Evolutionary conservation across 2,797 vertebrate species (phyloP).

Genomic region (Argentina silus): DNA sequence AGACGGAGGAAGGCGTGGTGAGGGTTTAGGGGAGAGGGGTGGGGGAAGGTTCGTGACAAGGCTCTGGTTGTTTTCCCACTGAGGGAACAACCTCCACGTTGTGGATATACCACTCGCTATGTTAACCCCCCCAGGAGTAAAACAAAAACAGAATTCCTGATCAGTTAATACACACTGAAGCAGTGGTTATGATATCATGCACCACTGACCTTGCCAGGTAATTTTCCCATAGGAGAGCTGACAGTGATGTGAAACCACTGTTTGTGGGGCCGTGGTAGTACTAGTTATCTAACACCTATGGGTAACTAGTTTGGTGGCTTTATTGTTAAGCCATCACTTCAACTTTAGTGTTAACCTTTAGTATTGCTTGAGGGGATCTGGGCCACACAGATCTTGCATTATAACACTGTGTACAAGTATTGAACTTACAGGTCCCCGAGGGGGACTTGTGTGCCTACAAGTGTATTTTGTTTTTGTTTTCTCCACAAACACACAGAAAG

Average conservation of each 20-base stretch:
- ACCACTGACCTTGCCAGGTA: background rate
- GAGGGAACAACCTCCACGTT: slow-evolving; percentile 69
- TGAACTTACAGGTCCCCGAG: background rate
- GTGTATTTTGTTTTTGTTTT: slow-evolving; percentile 3
- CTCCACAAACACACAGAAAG: background rate
- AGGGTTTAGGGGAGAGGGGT: slow-evolving; percentile 15
- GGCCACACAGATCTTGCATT: background rate
- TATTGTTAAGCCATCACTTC: too few species aligned
- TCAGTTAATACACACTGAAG: background rate
- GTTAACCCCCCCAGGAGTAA: slow-evolving; percentile 15
- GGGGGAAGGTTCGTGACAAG: slow-evolving; percentile 59
- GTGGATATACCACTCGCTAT: slow-evolving; percentile 42
- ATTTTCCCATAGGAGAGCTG: background rate
- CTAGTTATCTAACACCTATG: too few species aligned
- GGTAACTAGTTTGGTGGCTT: too few species aligned
- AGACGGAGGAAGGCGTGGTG: slow-evolving; percentile 60
- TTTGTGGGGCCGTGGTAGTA: too few species aligned
- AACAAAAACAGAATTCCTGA: background rate
- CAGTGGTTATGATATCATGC: background rate
- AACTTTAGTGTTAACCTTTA: too few species aligned
- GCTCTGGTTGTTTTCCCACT: slow-evolving; percentile 70
- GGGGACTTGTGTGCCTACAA: background rate
- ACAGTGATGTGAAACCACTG: background rate
- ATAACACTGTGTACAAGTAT: background rate
- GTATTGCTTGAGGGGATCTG: too few species aligned